Base-by-base conservation (phyloP, 2,113 vertebrate genomes). In the Ardeotis arabs region DNA sequence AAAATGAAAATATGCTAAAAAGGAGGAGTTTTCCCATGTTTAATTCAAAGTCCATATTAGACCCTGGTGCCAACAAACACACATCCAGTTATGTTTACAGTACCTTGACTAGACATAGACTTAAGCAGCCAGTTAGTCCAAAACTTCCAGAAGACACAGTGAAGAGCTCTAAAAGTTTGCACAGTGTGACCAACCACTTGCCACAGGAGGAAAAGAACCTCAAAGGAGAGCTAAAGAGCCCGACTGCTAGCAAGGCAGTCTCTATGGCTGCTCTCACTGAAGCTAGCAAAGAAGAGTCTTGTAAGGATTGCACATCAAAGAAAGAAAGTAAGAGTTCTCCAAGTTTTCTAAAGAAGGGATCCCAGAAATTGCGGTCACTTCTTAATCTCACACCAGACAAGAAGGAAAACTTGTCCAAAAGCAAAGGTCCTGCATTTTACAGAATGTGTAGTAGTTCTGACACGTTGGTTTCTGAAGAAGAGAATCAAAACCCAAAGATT, bases 281-380 rank as follows among this genome's bases (percentile, higher is more conserved):
- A 27, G 90, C 96, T 17, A 97, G 68, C 64, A 98, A 96, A 62
- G 98, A 98, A 67, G 96, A 98, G 2, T 49, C 96, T 7, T 95
- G 90, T 67, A 99, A 98, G 95, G 94, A 98, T 11, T 93, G 90
- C 21, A 35, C 82, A 5, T 68, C 97, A 5, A 98, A 97, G 78
- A 98, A 98, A 74, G 98, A 98, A 84, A 97, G 33, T 41, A 97
- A 94, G 28, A 96, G 83, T 56, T 99, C 99, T 5, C 98, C 98
- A 10, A 98, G 87, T 84, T 99, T 99, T 95, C 92, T 99, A 47
- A 99, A 99, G 96, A 99, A 98, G 45, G 98, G 98, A 70, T 97
- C 99, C 52, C 99, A 98, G 79, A 99, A 99, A 96, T 95, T 99
- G 28, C 98, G 98, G 52, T 99, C 99, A 1, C 96, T 99, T 49